Percentiles rank a stretch among this genome's conserved stretches.
phyloP scores from a whole-genome alignment of 1,140 invertebrate genomes.

The Drosophila repleta region DNA sequence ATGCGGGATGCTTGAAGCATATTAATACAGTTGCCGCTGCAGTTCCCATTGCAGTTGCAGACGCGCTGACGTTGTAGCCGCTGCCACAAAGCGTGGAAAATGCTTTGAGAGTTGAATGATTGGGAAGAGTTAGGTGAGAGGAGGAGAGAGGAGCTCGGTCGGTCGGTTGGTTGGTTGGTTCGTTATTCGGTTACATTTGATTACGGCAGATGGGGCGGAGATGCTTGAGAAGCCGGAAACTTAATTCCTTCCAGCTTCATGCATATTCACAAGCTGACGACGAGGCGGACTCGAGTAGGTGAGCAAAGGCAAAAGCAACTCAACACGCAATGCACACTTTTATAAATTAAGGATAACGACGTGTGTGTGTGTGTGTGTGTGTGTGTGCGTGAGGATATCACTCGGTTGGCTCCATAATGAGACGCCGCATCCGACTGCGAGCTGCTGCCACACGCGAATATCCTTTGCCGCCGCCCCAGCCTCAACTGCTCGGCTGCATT shows the following conservation, averaged over 20 bases:
- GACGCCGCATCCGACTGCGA: slow-evolving; percentile 48
- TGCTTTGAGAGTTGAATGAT: slow-evolving; percentile 1
- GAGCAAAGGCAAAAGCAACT: slow-evolving; percentile 1
- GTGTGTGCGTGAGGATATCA: slow-evolving; percentile 25
- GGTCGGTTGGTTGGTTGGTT: slow-evolving; percentile 70
- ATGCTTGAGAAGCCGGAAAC: slow-evolving; percentile 46
- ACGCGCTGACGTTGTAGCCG: background rate
- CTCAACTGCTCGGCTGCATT: slow-evolving; percentile 6
- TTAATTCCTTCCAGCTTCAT: slow-evolving; percentile 76
- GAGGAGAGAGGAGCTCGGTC: background rate
- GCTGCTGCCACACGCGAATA: slow-evolving; percentile 11
- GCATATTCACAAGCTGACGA: slow-evolving; percentile 77
- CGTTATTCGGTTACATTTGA: slow-evolving; percentile 80
- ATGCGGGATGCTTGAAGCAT: slow-evolving; percentile 59
- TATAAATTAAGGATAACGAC: slow-evolving; percentile 81
- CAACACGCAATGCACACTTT: slow-evolving; percentile 56
- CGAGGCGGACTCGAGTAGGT: slow-evolving; percentile 27
- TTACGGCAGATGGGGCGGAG: slow-evolving; percentile 25
- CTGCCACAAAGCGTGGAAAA: background rate
- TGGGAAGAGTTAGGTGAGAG: background rate
- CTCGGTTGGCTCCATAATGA: slow-evolving; percentile 64
- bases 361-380: slow-evolving; percentile 26
- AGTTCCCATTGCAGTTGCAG: slow-evolving; percentile 48
- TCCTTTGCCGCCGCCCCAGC: slow-evolving; percentile 45
- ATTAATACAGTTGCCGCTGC: slow-evolving; percentile 73